phyloP scores from a whole-genome alignment of 2,797 vertebrate genomes.

The Remorina albescens region DNA sequence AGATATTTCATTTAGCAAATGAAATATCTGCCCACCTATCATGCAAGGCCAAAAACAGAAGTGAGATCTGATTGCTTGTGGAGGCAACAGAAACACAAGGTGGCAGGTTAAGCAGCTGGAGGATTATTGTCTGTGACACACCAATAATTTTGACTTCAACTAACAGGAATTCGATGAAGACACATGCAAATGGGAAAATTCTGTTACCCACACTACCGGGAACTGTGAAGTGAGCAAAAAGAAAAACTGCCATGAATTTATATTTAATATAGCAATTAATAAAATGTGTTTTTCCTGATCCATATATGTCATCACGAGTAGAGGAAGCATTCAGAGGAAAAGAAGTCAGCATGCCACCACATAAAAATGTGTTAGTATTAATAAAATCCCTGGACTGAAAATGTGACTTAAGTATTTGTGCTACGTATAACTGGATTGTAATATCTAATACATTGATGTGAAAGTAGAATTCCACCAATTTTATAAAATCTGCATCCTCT shows the following conservation, averaged over 20 bases:
- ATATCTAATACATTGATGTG: too few relatives aligned
- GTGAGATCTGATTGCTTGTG: constrained; percentile 18
- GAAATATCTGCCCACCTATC: neutral
- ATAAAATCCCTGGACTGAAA: neutral
- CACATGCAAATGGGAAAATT: constrained; percentile 37
- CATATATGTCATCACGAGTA: neutral
- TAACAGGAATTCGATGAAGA: constrained; percentile 20
- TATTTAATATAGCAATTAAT: neutral
- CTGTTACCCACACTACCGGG: too few relatives aligned
- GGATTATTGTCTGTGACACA: constrained; percentile 2
- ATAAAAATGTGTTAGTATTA: neutral
- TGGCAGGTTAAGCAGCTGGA: constrained; percentile 3
- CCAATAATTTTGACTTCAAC: neutral
- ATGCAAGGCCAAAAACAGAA: constrained; percentile 43
- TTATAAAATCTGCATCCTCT: too few relatives aligned
- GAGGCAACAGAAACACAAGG: constrained; percentile 13
- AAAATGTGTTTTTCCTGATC: neutral
- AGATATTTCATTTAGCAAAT: neutral
- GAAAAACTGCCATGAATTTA: neutral
- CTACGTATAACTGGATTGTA: neutral
- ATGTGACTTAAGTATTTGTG: neutral
- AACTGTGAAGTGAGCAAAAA: neutral
- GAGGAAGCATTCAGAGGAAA: neutral
- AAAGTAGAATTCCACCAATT: too few relatives aligned
- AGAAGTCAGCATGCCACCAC: neutral